Evolutionary conservation across 2,888 invertebrate species (phyloP).

Genomic region (Agrilus biguttatus): DNA sequence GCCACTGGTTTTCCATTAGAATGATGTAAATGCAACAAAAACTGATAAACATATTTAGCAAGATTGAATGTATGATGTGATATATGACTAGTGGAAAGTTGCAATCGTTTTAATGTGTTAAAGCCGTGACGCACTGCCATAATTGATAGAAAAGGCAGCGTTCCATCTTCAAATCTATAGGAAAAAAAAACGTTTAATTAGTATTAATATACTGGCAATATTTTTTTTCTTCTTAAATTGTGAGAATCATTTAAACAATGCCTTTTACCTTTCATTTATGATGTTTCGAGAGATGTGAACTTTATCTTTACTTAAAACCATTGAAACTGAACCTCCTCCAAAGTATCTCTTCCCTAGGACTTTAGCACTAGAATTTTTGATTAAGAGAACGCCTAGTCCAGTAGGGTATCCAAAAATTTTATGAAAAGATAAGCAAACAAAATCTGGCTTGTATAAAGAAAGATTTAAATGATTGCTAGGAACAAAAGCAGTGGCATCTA

Average conservation of each 20-base stretch:
- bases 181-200: constrained; percentile 7
- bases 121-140: constrained; percentile 71
- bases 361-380: constrained; percentile 48
- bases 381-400: constrained; percentile 79
- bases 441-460: constrained; percentile 61
- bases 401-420: constrained; percentile 96
- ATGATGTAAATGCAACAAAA: constrained; percentile 50
- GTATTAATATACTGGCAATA: constrained; percentile 1
- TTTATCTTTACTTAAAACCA: constrained; percentile 57
- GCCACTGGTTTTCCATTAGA: constrained; percentile 54
- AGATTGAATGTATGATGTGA: constrained; percentile 61
- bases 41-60: constrained; percentile 56
- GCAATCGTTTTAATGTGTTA: constrained; percentile 49
- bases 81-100: constrained; percentile 50
- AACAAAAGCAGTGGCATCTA: constrained; percentile 79
- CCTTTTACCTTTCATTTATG: constrained; percentile 55
- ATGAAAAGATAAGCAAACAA: constrained; percentile 86
- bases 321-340: constrained; percentile 88
- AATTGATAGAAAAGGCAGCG: constrained; percentile 75
- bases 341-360: constrained; percentile 63
- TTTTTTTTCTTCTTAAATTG: background rate
- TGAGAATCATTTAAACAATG: background rate
- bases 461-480: constrained; percentile 69
- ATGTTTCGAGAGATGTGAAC: constrained; percentile 54
- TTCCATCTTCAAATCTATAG: constrained; percentile 88